A percentile compares a stretch with the other conserved stretches of the same genome.
Evolutionary conservation across 1,140 invertebrate species (phyloP).

Genomic region (Listronotus oregonensis): DNA sequence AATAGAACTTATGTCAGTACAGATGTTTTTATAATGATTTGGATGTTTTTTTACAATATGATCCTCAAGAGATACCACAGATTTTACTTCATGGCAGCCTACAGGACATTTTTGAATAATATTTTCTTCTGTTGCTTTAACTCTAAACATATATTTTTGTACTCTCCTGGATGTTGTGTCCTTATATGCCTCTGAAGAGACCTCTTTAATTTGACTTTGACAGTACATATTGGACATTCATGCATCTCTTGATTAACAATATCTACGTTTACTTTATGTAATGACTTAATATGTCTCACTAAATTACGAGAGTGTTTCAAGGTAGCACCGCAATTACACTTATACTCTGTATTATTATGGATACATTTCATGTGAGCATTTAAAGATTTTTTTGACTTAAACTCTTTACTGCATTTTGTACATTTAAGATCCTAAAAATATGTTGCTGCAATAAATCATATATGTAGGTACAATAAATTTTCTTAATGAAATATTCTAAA

Average conservation of each 20-base stretch:
- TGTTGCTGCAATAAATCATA: no score
- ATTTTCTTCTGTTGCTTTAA: slow-evolving; percentile 5
- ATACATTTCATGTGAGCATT: slow-evolving; percentile 37
- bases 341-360: slow-evolving; percentile 27
- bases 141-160: slow-evolving; percentile 23
- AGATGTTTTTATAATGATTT: no score
- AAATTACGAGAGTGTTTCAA: slow-evolving; percentile 37
- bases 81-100: slow-evolving; percentile 5
- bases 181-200: slow-evolving; percentile 52
- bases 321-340: slow-evolving; percentile 27
- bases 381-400: slow-evolving; percentile 43
- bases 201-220: slow-evolving; percentile 48
- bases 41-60: no score
- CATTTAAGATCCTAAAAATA: slow-evolving; percentile 32
- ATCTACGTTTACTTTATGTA: slow-evolving; percentile 5
- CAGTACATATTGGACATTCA: slow-evolving; percentile 47
- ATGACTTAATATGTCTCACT: slow-evolving; percentile 32
- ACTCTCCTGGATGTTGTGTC: slow-evolving; percentile 44
- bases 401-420: slow-evolving; percentile 42
- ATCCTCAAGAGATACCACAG: background rate
- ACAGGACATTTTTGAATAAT: slow-evolving; percentile 6
- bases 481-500: no score
- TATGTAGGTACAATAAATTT: no score
- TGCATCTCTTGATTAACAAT: background rate
- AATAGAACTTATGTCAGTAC: no score